Conservation (phyloP, 1,140 invertebrate species). For the Drosophila setifemur region DNA sequence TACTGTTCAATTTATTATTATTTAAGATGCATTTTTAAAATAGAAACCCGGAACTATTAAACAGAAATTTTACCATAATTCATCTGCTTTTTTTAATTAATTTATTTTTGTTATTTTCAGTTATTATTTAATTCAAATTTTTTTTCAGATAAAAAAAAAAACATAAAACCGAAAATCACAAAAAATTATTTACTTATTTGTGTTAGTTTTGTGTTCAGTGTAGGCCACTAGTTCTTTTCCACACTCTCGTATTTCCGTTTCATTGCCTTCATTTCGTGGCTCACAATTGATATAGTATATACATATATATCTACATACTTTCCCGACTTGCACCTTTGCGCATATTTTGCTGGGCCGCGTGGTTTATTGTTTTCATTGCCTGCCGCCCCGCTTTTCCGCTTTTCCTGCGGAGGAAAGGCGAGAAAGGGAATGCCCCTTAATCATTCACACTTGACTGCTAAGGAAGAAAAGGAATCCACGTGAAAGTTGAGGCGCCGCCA, state of each 20-base stretch:
- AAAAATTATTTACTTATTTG: too few species aligned
- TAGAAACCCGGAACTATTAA: too few species aligned
- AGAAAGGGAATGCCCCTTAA: constrained; percentile 49
- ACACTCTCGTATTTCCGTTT: constrained; percentile 62
- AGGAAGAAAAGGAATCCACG: constrained; percentile 29
- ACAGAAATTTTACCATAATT: too few species aligned
- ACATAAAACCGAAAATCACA: too few species aligned
- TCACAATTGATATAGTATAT: constrained; percentile 12
- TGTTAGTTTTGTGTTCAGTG: neutral
- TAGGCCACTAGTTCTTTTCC: neutral
- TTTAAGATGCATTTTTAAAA: too few species aligned
- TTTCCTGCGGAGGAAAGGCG: too few species aligned
- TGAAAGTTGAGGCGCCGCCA: constrained; percentile 45
- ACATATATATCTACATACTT: constrained; percentile 4
- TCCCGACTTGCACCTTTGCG: constrained; percentile 33
- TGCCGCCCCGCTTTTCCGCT: constrained; percentile 6
- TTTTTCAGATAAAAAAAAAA: too few species aligned
- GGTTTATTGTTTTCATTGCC: constrained; percentile 21
- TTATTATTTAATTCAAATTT: too few species aligned
- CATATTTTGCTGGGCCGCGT: constrained; percentile 10
- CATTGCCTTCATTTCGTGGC: constrained; percentile 23
- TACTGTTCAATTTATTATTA: too few species aligned
- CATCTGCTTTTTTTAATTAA: too few species aligned
- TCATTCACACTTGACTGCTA: constrained; percentile 64
- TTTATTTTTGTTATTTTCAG: too few species aligned